phyloP scores from a whole-genome alignment of 2,113 vertebrate species.

The Boleophthalmus pectinirostris region DNA sequence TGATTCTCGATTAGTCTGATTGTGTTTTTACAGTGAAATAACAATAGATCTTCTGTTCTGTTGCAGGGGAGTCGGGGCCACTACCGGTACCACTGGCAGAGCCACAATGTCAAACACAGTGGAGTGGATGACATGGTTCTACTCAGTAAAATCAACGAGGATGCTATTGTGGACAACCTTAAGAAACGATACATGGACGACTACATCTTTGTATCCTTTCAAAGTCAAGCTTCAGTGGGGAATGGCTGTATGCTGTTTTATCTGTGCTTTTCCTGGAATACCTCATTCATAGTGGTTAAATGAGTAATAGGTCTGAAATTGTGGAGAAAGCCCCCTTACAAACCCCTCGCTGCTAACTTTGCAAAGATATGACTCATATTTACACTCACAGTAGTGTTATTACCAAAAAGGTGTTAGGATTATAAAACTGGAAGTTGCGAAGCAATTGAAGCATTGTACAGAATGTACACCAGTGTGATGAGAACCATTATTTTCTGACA shows the following conservation, averaged over 20 bases:
- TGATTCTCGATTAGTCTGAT: constrained; percentile 26
- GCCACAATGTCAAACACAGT: constrained; percentile 97
- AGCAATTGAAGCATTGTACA: constrained; percentile 15
- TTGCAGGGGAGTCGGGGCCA: constrained; percentile 95
- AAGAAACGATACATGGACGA: constrained; percentile 99
- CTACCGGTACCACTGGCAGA: constrained; percentile 98
- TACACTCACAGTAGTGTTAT: constrained; percentile 39
- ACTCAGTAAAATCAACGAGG: constrained; percentile 95
- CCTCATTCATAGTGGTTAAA: constrained; percentile 45
- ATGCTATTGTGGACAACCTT: constrained; percentile 97
- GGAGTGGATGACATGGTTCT: constrained; percentile 99
- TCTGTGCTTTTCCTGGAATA: constrained; percentile 54
- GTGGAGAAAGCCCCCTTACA: constrained; percentile 24
- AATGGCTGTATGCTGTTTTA: constrained; percentile 40
- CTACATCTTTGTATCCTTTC: constrained; percentile 99
- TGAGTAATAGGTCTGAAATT: constrained; percentile 52
- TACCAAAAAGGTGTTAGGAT: constrained; percentile 15
- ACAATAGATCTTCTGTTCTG: constrained; percentile 38
- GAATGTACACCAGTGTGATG: not conserved
- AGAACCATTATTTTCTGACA: not conserved
- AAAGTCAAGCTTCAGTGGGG: constrained; percentile 32
- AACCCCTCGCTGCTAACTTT: constrained; percentile 24
- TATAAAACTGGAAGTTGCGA: not conserved
- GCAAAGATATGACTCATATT: constrained; percentile 29
- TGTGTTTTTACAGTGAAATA: constrained; percentile 39